A percentile compares a stretch with the other conserved stretches of the same genome.
Conservation (phyloP, 2,797 vertebrate genomes). For the Arrhamphus sclerolepis region DNA sequence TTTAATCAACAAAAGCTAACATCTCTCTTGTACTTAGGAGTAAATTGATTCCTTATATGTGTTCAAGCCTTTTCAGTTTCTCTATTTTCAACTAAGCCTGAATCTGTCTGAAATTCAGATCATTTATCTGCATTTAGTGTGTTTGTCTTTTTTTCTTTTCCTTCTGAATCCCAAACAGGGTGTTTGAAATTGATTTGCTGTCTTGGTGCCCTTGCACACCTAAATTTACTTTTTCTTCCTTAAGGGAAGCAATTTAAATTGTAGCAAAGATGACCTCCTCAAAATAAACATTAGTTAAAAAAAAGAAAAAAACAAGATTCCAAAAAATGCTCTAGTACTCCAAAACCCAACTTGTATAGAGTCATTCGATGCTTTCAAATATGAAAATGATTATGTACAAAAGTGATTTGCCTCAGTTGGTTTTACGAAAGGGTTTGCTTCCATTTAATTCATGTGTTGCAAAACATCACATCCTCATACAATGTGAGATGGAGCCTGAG, state of each 20-base stretch:
- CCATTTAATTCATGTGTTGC: slow-evolving; percentile 18
- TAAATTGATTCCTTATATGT: background rate
- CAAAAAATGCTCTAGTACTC: too few species aligned
- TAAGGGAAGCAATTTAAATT: background rate
- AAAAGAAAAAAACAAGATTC: background rate
- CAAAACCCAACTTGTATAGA: background rate
- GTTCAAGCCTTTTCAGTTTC: background rate
- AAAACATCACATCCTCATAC: slow-evolving; percentile 38
- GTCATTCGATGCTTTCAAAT: background rate
- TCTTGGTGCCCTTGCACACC: background rate
- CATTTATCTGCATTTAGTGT: too few species aligned
- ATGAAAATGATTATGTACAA: background rate
- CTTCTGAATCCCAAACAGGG: too few species aligned
- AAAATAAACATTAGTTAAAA: background rate
- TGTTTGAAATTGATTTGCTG: background rate
- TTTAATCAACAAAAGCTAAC: slow-evolving; percentile 1
- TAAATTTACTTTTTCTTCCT: background rate
- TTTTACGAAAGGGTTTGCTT: slow-evolving; percentile 10
- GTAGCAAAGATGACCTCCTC: background rate
- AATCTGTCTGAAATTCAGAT: too few species aligned
- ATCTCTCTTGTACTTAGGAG: background rate
- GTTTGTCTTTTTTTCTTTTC: too few species aligned
- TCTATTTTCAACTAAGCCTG: background rate
- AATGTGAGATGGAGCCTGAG: slow-evolving; percentile 39
- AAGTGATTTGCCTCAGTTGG: slow-evolving; percentile 6